Evolutionary conservation across 2,113 vertebrate genomes (phyloP).

Genomic region (Laterallus jamaicensis): DNA sequence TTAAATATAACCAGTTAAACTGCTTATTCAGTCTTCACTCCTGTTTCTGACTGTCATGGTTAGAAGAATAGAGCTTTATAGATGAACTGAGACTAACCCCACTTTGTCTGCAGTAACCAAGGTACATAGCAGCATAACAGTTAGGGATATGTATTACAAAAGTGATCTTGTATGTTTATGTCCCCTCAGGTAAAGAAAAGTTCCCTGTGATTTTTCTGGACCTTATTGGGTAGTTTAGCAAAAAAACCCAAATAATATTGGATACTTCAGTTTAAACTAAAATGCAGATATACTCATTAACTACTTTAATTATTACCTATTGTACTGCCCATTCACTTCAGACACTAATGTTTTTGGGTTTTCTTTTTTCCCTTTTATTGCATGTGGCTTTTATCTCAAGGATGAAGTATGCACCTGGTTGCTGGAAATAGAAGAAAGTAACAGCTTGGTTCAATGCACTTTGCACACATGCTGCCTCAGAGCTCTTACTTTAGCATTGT

Average conservation of each 20-base stretch:
- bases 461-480: background rate
- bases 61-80: background rate
- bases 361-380: background rate
- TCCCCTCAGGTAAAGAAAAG: background rate
- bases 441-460: background rate
- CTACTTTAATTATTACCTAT: background rate
- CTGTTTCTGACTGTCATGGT: background rate
- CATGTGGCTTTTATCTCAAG: background rate
- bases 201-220: background rate
- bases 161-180: background rate
- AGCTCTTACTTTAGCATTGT: background rate
- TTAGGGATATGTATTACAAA: background rate
- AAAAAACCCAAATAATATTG: background rate
- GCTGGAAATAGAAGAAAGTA: background rate
- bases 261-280: background rate
- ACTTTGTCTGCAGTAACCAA: background rate
- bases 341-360: background rate
- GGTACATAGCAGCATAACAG: background rate
- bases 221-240: background rate
- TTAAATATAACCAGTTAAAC: background rate
- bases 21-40: background rate
- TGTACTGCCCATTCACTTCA: background rate
- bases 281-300: background rate
- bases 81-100: background rate
- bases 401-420: background rate